A percentile compares a stretch with the other conserved stretches of the same genome.
Conservation (phyloP, 2,888 invertebrate genomes). For the Lasius fuliginosus region DNA sequence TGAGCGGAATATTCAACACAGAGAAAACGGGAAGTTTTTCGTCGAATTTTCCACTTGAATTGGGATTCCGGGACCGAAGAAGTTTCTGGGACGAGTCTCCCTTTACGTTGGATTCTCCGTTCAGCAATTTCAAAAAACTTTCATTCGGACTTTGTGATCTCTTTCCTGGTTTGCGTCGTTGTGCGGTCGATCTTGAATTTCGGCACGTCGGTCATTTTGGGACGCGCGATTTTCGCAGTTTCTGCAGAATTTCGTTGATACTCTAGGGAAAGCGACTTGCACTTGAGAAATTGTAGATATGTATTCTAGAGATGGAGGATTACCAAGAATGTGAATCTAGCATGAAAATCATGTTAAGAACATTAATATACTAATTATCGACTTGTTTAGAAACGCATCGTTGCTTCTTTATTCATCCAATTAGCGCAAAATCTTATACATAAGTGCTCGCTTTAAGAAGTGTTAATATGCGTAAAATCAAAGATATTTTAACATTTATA, state of each 20-base stretch:
- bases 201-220: slow-evolving; percentile 20
- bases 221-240: background rate
- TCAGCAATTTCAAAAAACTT: slow-evolving; percentile 35
- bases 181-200: slow-evolving; percentile 30
- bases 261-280: background rate
- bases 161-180: background rate
- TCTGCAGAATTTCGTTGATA: background rate
- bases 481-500: background rate
- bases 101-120: slow-evolving; percentile 1
- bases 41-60: slow-evolving; percentile 38
- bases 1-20: background rate
- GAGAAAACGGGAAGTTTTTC: slow-evolving; percentile 24
- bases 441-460: background rate
- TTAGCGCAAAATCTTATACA: background rate
- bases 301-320: background rate
- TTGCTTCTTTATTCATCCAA: background rate
- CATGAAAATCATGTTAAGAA: too few relatives aligned
- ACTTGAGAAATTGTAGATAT: background rate
- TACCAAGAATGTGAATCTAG: background rate
- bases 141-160: slow-evolving; percentile 33
- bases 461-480: background rate
- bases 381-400: background rate
- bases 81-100: background rate
- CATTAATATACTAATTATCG: background rate
- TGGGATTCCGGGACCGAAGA: slow-evolving; percentile 3